phyloP scores from a whole-genome alignment of 2,888 invertebrate species.

The Reticulitermes lucifugus region DNA sequence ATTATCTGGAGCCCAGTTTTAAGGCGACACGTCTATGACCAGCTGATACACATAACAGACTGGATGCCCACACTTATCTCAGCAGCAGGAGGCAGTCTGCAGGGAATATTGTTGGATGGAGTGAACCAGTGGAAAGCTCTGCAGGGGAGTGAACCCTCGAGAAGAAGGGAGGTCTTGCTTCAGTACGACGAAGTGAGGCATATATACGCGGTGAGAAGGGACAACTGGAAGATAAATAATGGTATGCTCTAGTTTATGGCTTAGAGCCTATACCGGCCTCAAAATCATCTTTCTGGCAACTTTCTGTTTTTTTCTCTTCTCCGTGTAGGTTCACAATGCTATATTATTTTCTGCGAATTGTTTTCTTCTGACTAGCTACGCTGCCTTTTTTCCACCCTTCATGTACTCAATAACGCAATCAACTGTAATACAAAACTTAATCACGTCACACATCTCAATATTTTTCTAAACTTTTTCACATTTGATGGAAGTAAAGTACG shows the following conservation, averaged over 20 bases:
- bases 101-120: conserved; percentile 70
- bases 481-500: too few species aligned
- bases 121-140: conserved; percentile 77
- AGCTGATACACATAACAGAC: conserved; percentile 67
- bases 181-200: conserved; percentile 75
- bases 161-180: conserved; percentile 74
- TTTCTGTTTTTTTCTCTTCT: too few species aligned
- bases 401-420: too few species aligned
- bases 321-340: too few species aligned
- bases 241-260: conserved; percentile 58
- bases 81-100: conserved; percentile 59
- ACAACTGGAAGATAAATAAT: conserved; percentile 67
- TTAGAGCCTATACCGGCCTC: too few species aligned
- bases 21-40: conserved; percentile 61
- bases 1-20: conserved; percentile 66
- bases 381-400: too few species aligned
- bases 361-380: too few species aligned
- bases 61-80: conserved; percentile 67
- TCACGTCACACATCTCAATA: too few species aligned
- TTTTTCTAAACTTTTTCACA: too few species aligned
- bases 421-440: too few species aligned
- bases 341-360: too few species aligned
- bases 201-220: conserved; percentile 63
- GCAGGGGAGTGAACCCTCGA: conserved; percentile 65
- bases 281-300: too few species aligned